Base-by-base conservation (phyloP, 2,888 invertebrate species). In the Drosophila acutilabella region DNA sequence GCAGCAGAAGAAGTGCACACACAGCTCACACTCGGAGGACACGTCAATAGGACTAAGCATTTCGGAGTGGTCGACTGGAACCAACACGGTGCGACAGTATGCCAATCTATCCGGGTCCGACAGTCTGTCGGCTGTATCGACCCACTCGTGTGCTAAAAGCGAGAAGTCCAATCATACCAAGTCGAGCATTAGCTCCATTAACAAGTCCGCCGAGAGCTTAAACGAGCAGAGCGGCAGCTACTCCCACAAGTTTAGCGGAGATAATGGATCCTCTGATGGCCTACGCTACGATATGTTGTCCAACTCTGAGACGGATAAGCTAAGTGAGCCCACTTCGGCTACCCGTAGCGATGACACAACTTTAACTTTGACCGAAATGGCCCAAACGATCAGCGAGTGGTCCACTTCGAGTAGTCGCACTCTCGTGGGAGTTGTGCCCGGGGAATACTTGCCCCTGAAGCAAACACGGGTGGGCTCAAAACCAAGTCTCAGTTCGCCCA, bases 41-140 rank as follows among this genome's bases (percentile, higher is more conserved):
- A 97, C 97, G 0, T 97, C 97, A 0, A 95, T 97, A 90, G 97
- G 97, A 16, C 93, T 97, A 33, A 97, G 97, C 87, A 95, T 96
- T 86, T 97, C 97, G 2, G 97, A 97, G 88, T 97, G 97, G 96
- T 97, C 97, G 0, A 97, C 96, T 40, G 97, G 96, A 56, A 97
- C 96, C 0, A 97, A 96, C 78, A 97, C 97, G 0, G 97, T 97
- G 1, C 94, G 96, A 1, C 96, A 96, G 89, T 97, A 96, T 83
- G 96, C 95, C 48, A 96, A 96, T 92, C 93, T 96, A 33, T 96
- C 96, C 0, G 95, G 95, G 30, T 95, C 95, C 10, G 95, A 95
- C 88, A 95, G 95, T 87, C 93, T 94, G 6, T 93, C 93, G 1
- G 92, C 92, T 3, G 93, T 93, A 41, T 94, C 94, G 0, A 94